Conservation (phyloP, 2,888 invertebrate species). For the Latrodectus elegans region DNA sequence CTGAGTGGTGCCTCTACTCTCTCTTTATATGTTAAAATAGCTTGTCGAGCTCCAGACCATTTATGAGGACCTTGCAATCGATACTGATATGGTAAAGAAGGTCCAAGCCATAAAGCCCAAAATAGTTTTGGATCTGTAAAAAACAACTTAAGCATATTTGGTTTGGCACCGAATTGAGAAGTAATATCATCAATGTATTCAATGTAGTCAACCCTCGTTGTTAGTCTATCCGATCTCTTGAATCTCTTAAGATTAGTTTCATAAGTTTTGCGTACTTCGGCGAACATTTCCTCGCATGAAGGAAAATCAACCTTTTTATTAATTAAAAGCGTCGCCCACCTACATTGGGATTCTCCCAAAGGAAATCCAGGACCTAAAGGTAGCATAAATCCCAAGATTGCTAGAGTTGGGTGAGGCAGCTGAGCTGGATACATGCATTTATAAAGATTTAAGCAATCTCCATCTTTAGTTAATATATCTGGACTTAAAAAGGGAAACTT, state of each 20-base stretch:
- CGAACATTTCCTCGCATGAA: conserved; percentile 44
- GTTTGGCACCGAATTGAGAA: conserved; percentile 75
- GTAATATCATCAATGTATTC: conserved; percentile 77
- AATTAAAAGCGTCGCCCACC: conserved; percentile 75
- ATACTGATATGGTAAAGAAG: conserved; percentile 75
- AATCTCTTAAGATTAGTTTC: conserved; percentile 46
- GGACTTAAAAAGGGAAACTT: conserved; percentile 74
- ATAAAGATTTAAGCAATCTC: conserved; percentile 74
- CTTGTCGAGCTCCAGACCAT: conserved; percentile 76
- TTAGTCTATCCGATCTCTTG: conserved; percentile 57
- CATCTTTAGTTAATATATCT: conserved; percentile 57
- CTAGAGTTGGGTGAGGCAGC: conserved; percentile 74
- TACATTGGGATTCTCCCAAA: conserved; percentile 76
- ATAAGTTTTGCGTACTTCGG: conserved; percentile 49
- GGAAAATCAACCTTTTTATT: conserved; percentile 70
- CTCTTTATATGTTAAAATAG: conserved; percentile 74
- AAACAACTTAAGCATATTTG: conserved; percentile 73
- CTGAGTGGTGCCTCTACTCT: conserved; percentile 68
- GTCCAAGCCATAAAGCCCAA: conserved; percentile 73
- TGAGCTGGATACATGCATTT: conserved; percentile 75
- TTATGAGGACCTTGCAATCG: conserved; percentile 75
- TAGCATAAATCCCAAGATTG: conserved; percentile 76
- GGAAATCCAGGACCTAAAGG: conserved; percentile 77
- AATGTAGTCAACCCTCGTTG: conserved; percentile 70
- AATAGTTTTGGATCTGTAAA: conserved; percentile 72